Conservation (phyloP, 2,113 vertebrate species). For the Condylura cristata region DNA sequence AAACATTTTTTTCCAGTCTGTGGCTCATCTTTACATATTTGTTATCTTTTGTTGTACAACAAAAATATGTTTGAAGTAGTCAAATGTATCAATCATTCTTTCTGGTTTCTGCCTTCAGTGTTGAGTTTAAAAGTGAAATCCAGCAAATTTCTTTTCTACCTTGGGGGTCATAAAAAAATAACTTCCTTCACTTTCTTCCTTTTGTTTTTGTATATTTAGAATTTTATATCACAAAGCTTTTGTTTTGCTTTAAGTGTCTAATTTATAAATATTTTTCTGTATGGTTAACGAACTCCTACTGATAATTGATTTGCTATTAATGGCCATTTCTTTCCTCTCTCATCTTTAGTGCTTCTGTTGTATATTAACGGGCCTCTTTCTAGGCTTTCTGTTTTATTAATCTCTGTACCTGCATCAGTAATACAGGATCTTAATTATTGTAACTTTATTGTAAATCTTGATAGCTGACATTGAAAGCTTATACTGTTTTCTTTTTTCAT, state of each 20-base stretch:
- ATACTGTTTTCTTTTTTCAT: background rate
- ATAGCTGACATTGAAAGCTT: background rate
- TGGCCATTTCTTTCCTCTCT: background rate
- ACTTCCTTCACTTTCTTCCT: background rate
- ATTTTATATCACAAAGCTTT: constrained; percentile 3
- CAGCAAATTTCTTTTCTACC: background rate
- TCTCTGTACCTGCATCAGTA: background rate
- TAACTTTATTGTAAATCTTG: background rate
- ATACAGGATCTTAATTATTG: background rate
- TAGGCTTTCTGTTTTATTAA: background rate
- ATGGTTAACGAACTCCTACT: background rate
- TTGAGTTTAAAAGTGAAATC: constrained; percentile 27
- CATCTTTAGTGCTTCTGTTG: background rate
- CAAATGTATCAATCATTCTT: constrained; percentile 6
- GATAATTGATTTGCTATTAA: background rate
- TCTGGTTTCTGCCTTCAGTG: background rate
- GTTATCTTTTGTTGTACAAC: background rate
- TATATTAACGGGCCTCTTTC: background rate
- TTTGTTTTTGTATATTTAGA: constrained; percentile 7
- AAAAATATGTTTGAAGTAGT: background rate
- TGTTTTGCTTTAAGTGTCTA: background rate
- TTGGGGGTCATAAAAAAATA: background rate
- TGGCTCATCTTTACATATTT: background rate
- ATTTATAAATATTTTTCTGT: constrained; percentile 19
- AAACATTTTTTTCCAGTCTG: background rate